phyloP scores from a whole-genome alignment of 1,140 invertebrate genomes.

The Geopemphigus sp. region DNA sequence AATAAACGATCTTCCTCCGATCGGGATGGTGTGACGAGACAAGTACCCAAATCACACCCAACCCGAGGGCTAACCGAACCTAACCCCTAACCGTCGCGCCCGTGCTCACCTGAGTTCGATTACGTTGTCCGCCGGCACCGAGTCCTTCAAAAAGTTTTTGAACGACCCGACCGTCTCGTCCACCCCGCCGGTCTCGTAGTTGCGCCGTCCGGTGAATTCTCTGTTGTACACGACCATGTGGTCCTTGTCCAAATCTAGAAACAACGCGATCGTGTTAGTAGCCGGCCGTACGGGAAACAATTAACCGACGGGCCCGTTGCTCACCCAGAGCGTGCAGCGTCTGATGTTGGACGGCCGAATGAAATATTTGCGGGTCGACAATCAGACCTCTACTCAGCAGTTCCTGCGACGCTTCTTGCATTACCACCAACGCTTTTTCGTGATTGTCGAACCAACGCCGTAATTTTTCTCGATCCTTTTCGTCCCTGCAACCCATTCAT shows the following conservation, averaged over 20 bases:
- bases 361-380: conserved; percentile 52
- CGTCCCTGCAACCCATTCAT: neutral
- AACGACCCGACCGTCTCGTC: conserved; percentile 54
- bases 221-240: conserved; percentile 55
- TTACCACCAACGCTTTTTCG: conserved; percentile 40
- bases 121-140: conserved; percentile 57
- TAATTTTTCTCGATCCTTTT: neutral
- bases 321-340: conserved; percentile 56
- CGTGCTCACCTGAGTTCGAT: conserved; percentile 55
- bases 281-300: neutral
- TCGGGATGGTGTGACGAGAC: too few relatives aligned
- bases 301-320: neutral
- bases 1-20: too few relatives aligned
- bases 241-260: conserved; percentile 55
- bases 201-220: conserved; percentile 54
- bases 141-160: conserved; percentile 54
- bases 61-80: too few relatives aligned
- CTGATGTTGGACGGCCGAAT: conserved; percentile 56
- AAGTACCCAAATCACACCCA: too few relatives aligned
- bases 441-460: conserved; percentile 5
- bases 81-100: too few relatives aligned
- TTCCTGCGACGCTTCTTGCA: conserved; percentile 50
- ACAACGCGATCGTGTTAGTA: neutral
- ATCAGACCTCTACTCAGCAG: conserved; percentile 50
- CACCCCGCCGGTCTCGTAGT: conserved; percentile 52